Percentiles rank a stretch among this genome's conserved stretches.
Evolutionary conservation across 2,797 vertebrate species (phyloP).

Genomic region (Anomalospiza imberbis): DNA sequence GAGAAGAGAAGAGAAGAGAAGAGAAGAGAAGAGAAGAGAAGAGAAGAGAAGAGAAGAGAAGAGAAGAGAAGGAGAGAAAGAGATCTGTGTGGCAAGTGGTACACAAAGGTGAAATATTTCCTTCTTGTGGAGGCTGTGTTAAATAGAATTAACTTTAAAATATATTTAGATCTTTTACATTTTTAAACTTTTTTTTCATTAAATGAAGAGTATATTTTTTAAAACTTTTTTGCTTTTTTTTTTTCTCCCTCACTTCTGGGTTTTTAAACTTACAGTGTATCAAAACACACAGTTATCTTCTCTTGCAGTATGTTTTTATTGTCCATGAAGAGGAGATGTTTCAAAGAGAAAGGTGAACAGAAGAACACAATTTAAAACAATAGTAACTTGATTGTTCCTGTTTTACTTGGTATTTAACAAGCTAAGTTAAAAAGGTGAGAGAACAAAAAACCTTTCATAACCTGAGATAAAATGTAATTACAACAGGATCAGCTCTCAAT

Average conservation of each 20-base stretch:
- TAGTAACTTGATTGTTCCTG: fast-evolving
- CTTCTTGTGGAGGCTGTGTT: not conserved
- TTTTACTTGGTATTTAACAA: not conserved
- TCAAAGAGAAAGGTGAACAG: not conserved
- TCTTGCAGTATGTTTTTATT: not conserved
- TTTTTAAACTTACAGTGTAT: not conserved
- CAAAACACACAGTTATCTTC: not conserved
- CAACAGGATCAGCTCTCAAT: not conserved
- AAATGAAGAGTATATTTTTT: not conserved
- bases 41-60: not conserved
- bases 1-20: not conserved
- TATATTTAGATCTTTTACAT: not conserved
- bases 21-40: not conserved
- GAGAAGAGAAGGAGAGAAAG: too few relatives aligned
- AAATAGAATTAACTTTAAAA: not conserved
- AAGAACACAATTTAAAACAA: not conserved
- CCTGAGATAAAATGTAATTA: not conserved
- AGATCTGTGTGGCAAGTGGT: not conserved
- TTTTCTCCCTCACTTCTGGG: not conserved
- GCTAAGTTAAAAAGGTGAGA: not conserved
- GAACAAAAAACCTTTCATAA: not conserved
- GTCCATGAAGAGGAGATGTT: not conserved
- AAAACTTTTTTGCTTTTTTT: not conserved
- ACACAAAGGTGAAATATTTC: not conserved
- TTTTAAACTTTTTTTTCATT: not conserved